Evolutionary conservation across 2,797 vertebrate genomes (phyloP).

Genomic region (Fundulus diaphanus): DNA sequence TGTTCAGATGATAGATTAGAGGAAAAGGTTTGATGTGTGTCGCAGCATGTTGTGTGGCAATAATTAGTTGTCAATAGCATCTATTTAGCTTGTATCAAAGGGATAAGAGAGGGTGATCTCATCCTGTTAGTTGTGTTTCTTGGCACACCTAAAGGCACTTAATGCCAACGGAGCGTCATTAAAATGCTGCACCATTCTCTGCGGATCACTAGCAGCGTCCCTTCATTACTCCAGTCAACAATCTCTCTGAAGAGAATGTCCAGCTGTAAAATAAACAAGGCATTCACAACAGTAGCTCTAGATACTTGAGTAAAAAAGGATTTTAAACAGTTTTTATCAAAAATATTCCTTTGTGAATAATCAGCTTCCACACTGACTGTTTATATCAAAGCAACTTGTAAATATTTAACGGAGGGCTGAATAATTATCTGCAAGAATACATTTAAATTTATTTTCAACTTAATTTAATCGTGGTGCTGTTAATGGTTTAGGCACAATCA

Average conservation of each 20-base stretch:
- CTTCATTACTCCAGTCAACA: constrained; percentile 37
- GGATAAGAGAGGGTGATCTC: constrained; percentile 19
- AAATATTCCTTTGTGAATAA: not conserved
- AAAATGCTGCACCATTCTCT: constrained; percentile 53
- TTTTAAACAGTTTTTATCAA: not conserved
- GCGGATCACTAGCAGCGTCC: constrained; percentile 49
- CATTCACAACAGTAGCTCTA: constrained; percentile 32
- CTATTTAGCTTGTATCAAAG: constrained; percentile 16
- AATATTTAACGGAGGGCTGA: not conserved
- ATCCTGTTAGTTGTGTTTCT: constrained; percentile 42
- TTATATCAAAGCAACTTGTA: not conserved
- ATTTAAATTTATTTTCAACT: not conserved
- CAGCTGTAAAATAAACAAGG: constrained; percentile 51
- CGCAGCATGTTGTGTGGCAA: constrained; percentile 8
- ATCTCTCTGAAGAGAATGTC: constrained; percentile 42
- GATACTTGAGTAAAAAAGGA: constrained; percentile 17
- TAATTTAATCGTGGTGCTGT: not conserved
- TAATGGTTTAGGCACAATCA: not conserved
- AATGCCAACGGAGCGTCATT: constrained; percentile 55
- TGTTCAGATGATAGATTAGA: constrained; percentile 7
- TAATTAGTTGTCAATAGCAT: constrained; percentile 21
- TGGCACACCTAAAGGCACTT: constrained; percentile 32
- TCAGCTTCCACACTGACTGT: not conserved
- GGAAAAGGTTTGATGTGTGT: constrained; percentile 15
- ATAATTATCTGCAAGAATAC: not conserved